Base-by-base conservation (phyloP, 2,113 vertebrate genomes). In the Platichthys flesus region DNA sequence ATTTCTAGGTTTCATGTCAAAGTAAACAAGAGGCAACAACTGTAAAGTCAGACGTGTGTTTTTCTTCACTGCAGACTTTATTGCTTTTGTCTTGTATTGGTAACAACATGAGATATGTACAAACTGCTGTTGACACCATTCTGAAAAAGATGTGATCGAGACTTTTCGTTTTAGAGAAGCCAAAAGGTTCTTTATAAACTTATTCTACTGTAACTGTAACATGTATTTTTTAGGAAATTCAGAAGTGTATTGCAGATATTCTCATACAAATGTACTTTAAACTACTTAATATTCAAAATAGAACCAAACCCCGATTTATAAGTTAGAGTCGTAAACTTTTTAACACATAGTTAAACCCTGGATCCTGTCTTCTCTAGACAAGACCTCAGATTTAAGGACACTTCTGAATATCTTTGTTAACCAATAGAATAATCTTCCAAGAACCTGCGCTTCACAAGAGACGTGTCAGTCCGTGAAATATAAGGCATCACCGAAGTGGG, bases 1-100 rank as follows among this genome's bases (percentile, higher is more conserved):
- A 37, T 37, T 37, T 37, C 8, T 2, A 2, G 35, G 40, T 42
- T 42, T 42, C 40, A 42, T 12, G 9, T 42, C 3, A 42, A 42
- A 42, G 40, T 42, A 12, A 42, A 42, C 40, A 42, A 37, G 35
- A 37, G 40, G 9, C 40, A 42, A 42, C 40, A 42, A 42, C 40
- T 12, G 40, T 42, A 0, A 42, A 42, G 31, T 31, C 31, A 31
- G 10, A 42, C 40, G 12, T 40, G 37, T 42, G 9, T 60, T 64
- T 86, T 81, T 82, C 71, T 84, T 81, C 89, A 92, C 89, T 73
- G 86, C 79, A 91, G 87, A 88, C 63, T 88, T 89, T 89, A 91
- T 90, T 85, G 76, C 67, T 85, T 75, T 35, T 82, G 71, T 85
- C 76, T 45, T 80, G 71, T 85, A 78, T 80, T 81, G 81, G 65